phyloP scores from a whole-genome alignment of 1,140 invertebrate genomes.

The Diabrotica undecimpunctata region DNA sequence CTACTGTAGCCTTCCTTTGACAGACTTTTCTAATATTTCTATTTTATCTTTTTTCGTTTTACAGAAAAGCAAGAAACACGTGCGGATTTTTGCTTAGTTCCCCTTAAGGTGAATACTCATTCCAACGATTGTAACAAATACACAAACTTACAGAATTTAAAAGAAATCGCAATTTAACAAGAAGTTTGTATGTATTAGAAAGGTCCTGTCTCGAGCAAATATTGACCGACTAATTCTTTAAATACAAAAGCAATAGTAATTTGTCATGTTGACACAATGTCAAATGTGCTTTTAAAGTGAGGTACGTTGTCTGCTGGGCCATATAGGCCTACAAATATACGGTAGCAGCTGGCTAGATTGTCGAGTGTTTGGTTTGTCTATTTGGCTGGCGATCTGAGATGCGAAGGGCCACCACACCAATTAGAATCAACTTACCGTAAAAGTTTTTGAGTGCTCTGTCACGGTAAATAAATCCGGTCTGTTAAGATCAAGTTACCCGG shows the following conservation, averaged over 20 bases:
- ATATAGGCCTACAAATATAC: conserved; percentile 8
- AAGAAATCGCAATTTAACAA: background rate
- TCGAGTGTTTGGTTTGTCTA: conserved; percentile 33
- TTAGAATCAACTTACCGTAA: conserved; percentile 34
- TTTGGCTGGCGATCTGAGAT: conserved; percentile 12
- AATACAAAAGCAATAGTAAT: conserved; percentile 20
- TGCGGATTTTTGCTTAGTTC: too few relatives aligned
- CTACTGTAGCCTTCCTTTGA: too few relatives aligned
- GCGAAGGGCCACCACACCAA: conserved; percentile 18
- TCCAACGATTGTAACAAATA: too few relatives aligned
- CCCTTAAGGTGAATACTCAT: too few relatives aligned
- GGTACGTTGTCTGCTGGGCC: conserved; percentile 8
- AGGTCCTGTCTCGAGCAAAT: conserved; percentile 4
- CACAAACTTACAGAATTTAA: background rate
- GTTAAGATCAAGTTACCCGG: background rate
- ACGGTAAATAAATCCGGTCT: conserved; percentile 15
- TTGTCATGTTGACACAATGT: conserved; percentile 27
- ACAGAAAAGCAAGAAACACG: too few relatives aligned
- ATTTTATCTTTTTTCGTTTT: too few relatives aligned
- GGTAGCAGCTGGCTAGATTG: conserved; percentile 25
- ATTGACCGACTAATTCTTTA: conserved; percentile 22
- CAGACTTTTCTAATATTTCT: too few relatives aligned
- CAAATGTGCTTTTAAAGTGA: conserved; percentile 22
- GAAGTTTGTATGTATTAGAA: background rate
- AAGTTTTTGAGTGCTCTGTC: conserved; percentile 26